Conservation (phyloP, 2,888 invertebrate species). For the Sylvicola cinctus region DNA sequence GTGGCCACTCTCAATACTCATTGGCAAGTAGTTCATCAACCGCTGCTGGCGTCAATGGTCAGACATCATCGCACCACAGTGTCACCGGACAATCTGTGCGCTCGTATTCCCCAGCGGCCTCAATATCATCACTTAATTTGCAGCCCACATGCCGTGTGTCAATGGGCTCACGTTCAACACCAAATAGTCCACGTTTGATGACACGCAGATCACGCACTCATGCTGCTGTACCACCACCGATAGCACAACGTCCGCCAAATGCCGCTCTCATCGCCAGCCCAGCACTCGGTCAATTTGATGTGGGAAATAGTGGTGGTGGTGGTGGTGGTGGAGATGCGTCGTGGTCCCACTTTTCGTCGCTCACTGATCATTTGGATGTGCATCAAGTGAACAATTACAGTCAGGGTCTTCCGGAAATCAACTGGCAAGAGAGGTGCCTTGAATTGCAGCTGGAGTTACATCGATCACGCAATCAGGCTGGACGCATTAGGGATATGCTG, state of each 20-base stretch:
- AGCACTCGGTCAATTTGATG: constrained; percentile 16
- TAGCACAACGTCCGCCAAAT: constrained; percentile 17
- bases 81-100: neutral
- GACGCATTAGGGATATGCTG: constrained; percentile 69
- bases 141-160: constrained; percentile 5
- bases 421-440: constrained; percentile 78
- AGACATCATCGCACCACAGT: too few relatives aligned
- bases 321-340: constrained; percentile 22
- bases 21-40: constrained; percentile 6
- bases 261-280: constrained; percentile 14
- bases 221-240: constrained; percentile 22
- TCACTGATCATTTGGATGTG: constrained; percentile 22
- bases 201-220: constrained; percentile 31
- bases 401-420: constrained; percentile 31
- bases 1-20: neutral
- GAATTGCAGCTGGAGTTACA: constrained; percentile 72
- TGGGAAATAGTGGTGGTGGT: too few relatives aligned
- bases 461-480: constrained; percentile 68
- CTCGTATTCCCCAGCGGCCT: too few relatives aligned
- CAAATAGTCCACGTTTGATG: constrained; percentile 51
- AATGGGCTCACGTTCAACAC: constrained; percentile 33
- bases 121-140: neutral
- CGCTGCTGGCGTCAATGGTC: too few relatives aligned
- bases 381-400: constrained; percentile 24
- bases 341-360: constrained; percentile 21